These are phyloP conservation scores for Steatocranus sp. DNA, from an alignment of 2,797 vertebrate genomes.

Conservation along the genomic window DNA sequence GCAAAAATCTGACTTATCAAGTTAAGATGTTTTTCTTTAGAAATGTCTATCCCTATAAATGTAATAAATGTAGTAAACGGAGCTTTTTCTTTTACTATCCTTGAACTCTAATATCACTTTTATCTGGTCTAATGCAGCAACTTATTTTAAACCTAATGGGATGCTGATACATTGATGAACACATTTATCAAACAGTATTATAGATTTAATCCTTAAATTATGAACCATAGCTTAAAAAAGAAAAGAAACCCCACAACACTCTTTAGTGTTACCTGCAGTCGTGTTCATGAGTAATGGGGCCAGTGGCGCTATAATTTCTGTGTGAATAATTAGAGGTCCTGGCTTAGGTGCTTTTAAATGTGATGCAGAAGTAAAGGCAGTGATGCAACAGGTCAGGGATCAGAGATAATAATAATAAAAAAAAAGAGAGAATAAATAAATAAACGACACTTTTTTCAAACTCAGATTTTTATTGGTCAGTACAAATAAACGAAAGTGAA, in stretches of 20 bases:
- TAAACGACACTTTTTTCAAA: slow-evolving; percentile 68
- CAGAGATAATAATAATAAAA: not conserved
- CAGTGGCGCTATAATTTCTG: not conserved
- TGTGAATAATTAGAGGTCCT: not conserved
- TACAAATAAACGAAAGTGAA: slow-evolving; percentile 71
- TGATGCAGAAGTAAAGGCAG: not conserved
- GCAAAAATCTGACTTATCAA: not conserved
- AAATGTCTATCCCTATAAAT: not conserved
- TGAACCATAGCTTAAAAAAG: not conserved
- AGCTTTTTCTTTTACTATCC: not conserved
- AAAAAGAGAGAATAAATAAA: slow-evolving; percentile 27
- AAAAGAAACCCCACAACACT: not conserved
- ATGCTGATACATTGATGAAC: not conserved
- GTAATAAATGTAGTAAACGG: not conserved
- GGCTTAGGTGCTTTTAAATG: not conserved
- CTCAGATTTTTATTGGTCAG: slow-evolving; percentile 78
- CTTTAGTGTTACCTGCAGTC: not conserved
- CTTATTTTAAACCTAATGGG: not conserved
- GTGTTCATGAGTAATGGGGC: not conserved
- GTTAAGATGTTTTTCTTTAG: not conserved
- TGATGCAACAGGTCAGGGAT: slow-evolving; percentile 17
- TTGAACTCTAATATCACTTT: not conserved
- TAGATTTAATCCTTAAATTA: not conserved
- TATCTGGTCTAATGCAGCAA: not conserved
- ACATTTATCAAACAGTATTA: not conserved